phyloP scores from a whole-genome alignment of 2,888 invertebrate genomes.

The Lepas anatifera region DNA sequence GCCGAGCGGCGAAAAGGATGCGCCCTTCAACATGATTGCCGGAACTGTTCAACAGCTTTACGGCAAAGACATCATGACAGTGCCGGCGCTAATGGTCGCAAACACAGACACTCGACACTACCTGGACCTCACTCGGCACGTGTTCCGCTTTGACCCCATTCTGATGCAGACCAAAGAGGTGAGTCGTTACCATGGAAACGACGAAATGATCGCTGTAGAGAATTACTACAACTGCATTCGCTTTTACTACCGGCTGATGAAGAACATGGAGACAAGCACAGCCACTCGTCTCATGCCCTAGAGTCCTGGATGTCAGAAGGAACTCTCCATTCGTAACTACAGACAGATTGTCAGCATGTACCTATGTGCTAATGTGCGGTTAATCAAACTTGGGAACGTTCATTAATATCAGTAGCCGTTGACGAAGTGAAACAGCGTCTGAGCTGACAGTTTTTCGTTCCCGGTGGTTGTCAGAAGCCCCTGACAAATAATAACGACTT shows the following conservation, averaged over 20 bases:
- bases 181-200: constrained; percentile 37
- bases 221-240: constrained; percentile 38
- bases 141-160: constrained; percentile 38
- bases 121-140: constrained; percentile 33
- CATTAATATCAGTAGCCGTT: too few relatives aligned
- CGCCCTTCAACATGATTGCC: constrained; percentile 36
- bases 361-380: too few relatives aligned
- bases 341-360: too few relatives aligned
- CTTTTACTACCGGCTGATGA: constrained; percentile 38
- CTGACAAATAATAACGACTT: too few relatives aligned
- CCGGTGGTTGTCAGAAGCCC: too few relatives aligned
- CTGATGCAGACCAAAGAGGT: constrained; percentile 30
- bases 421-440: too few relatives aligned
- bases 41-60: constrained; percentile 37
- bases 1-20: constrained; percentile 33
- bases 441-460: too few relatives aligned
- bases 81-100: constrained; percentile 29
- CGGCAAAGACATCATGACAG: constrained; percentile 32
- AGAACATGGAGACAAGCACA: constrained; percentile 25
- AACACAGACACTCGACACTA: constrained; percentile 40
- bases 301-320: too few relatives aligned
- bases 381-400: too few relatives aligned
- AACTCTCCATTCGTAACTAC: too few relatives aligned
- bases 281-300: too few relatives aligned
- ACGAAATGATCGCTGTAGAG: constrained; percentile 37